Conservation (phyloP, 2,797 vertebrate genomes). For the Takifugu rubripes region DNA sequence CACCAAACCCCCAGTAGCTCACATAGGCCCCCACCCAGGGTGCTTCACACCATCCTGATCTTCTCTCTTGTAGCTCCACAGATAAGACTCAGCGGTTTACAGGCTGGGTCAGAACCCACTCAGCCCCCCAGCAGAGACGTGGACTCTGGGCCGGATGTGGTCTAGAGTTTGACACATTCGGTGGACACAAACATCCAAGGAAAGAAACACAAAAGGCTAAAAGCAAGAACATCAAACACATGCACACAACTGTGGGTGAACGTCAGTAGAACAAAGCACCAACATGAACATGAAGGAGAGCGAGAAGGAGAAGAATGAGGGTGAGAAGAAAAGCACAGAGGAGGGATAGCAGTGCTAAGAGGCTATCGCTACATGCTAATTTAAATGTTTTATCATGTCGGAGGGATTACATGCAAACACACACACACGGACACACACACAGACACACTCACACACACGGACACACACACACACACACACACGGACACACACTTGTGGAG, state of each 20-base stretch:
- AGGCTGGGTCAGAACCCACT: too few relatives aligned
- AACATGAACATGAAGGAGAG: too few relatives aligned
- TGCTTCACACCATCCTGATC: too few relatives aligned
- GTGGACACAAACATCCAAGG: slow-evolving; percentile 9
- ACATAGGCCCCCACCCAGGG: too few relatives aligned
- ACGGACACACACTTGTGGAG: slow-evolving; percentile 32
- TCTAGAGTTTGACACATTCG: too few relatives aligned
- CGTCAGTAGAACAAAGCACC: not conserved
- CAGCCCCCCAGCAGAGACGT: too few relatives aligned
- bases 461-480: slow-evolving; percentile 17
- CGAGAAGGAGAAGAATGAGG: not conserved
- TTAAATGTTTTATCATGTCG: slow-evolving; percentile 44
- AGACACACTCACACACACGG: slow-evolving; percentile 1
- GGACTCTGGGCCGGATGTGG: too few relatives aligned
- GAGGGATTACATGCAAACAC: slow-evolving; percentile 2
- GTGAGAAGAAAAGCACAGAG: not conserved
- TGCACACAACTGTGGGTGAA: slow-evolving; percentile 28
- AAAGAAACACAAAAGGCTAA: slow-evolving; percentile 20
- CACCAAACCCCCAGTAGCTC: too few relatives aligned
- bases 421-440: slow-evolving; percentile 12
- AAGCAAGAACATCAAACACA: slow-evolving; percentile 18
- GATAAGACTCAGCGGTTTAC: too few relatives aligned
- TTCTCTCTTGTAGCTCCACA: too few relatives aligned
- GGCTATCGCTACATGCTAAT: slow-evolving; percentile 60
- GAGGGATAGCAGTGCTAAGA: slow-evolving; percentile 33